phyloP scores from a whole-genome alignment of 2,888 invertebrate species.

The Apamea sordens region DNA sequence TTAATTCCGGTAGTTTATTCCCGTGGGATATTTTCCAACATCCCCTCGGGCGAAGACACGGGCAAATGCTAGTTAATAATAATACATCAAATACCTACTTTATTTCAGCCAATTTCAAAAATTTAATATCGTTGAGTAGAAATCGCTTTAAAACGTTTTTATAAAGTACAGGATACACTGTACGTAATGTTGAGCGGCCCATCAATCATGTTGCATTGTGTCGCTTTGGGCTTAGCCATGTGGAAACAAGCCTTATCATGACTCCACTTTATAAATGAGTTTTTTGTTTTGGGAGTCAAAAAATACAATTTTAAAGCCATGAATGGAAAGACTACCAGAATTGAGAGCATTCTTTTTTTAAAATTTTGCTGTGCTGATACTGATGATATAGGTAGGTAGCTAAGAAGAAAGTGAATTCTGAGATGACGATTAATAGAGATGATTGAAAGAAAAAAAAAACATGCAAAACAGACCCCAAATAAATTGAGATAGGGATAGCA shows the following conservation, averaged over 20 bases:
- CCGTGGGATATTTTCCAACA: too few species aligned
- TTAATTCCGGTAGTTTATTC: too few species aligned
- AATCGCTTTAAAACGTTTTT: conserved; percentile 34
- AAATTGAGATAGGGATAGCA: neutral
- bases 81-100: neutral
- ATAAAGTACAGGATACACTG: conserved; percentile 46
- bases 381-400: neutral
- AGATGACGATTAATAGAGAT: too few species aligned
- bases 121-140: conserved; percentile 41
- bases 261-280: conserved; percentile 52
- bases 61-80: neutral
- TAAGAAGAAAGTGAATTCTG: neutral
- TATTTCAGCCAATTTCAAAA: neutral
- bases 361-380: too few species aligned
- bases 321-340: neutral
- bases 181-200: conserved; percentile 44
- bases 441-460: neutral
- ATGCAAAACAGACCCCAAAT: too few species aligned
- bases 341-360: neutral
- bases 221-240: conserved; percentile 54
- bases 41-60: neutral
- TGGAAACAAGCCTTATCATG: conserved; percentile 56
- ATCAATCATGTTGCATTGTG: conserved; percentile 62
- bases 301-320: conserved; percentile 15
- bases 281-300: conserved; percentile 40